Evolutionary conservation across 2,797 vertebrate species (phyloP), one percentile per base, ranked within the genome.

Genomic region (Leptodactylus fallax): DNA sequence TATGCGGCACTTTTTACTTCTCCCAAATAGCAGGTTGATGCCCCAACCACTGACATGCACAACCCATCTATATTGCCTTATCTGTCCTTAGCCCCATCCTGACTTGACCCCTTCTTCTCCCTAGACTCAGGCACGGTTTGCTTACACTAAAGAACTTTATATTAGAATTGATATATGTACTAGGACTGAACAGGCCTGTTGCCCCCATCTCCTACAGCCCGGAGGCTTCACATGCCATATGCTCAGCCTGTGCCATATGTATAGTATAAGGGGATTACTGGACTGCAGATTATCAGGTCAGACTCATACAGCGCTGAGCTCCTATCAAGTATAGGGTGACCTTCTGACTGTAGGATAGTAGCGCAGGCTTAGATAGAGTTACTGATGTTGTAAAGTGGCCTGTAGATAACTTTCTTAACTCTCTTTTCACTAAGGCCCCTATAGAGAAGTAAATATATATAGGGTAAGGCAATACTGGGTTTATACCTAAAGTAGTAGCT

Each of bases 81-180:
- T 88, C 49, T 60, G 74, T 74, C 82, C 77, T 76, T 21, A 61
- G 27, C 72, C 84, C 86, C 60, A 83, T 82, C 86, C 81, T 55
- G 9, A 85, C 83, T 49, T 61, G n/a, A 65, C 49, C 81, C 71
- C 36, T 23, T 76, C 53, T 72, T 85, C 56, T 85, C 71, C 56
- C 71, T 85, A 85, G 56, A 85, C 83, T 85, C 83, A 85, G 83
- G 83, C 83, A 85, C 36, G 83, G 83, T 85, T 85, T 85, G 58
- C 79, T 81, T 87, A 87, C 80, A 76, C 63, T 83, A 83, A 81
- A 81, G 72, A 87, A 87, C 81, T 85, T 85, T 85, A 85, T 85
- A 77, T 77, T 49, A 60, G 36, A 45, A 63, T 76, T 85, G 36
- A 77, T 51, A 78, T 58, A 87, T 80, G 74, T 58, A 56, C 36